Evolutionary conservation across 2,113 vertebrate genomes (phyloP), one percentile per base, ranked within the genome.

Genomic region (Diphyllodes magnificus): DNA sequence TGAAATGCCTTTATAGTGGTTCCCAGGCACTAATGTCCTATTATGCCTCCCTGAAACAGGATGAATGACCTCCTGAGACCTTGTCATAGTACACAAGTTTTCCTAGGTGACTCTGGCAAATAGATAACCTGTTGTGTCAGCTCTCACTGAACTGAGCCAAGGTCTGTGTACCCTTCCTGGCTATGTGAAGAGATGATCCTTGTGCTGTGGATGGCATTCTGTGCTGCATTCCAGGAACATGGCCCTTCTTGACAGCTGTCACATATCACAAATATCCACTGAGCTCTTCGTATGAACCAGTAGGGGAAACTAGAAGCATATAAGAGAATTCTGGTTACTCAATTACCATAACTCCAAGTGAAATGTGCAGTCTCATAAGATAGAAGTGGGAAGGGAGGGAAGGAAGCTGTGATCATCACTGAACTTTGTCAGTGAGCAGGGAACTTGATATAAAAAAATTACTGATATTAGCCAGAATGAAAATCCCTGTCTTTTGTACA

Each of bases 121-220:
- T 88, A 90, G 79, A 93, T 90, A 95, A 80, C 92, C 79, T 86
- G 92, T 96, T 91, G 78, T 91, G 95, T 95, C 94, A 92, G 85
- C 64, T 93, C 90, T 92, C 8, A 0, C 70, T 88, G 75, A 90
- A 80, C 47, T 16, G 70, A 73, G 90, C 82, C 93, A 95, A 95
- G 88, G 85, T 90, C 88, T 95, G 28, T 92, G 82, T 93, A 94
- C 93, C 85, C 96, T 96, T 95, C 85, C 87, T 96, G 93, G 79
- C 90, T 72, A 82, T 96, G 68, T 49, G 79, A 94, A 66, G 96
- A 80, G 92, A 88, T 88, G 94, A 92, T 89, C 81, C 92, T 95
- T 96, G 64, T 88, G 71, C 90, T 94, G 91, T 63, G 87, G 90
- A 31, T 94, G 93, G 57, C 70, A 95, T 88, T 88, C 64, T 66